Evolutionary conservation across 2,888 invertebrate species (phyloP), one percentile per base, ranked within the genome.

Genomic region (Matsumyia berberina): DNA sequence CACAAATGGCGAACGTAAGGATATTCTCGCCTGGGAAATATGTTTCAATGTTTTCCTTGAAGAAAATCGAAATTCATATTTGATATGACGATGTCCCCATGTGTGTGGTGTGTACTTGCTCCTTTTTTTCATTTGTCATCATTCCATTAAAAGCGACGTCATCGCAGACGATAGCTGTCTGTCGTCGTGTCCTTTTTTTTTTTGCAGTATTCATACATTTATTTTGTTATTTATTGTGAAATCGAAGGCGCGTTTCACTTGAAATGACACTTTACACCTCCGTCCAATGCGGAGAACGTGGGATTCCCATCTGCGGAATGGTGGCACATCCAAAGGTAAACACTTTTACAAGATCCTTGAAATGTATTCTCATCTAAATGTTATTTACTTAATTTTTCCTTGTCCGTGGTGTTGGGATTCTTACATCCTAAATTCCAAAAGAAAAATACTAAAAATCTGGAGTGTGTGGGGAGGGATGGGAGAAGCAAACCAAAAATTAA

Each of bases 281-380:
- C 53, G n/a, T 66, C 53, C 49, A 11, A 44, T 44, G 12, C 5
- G n/a, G 7, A 17, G 8, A 42, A 42, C n/a, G 31, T 17, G 12
- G 19, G n/a, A 55, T 44, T 39, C 29, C 39, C 39, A 39, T 44
- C 55, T 12, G 39, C 35, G n/a, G 62, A 57, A 42, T 29, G 46
- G 35, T 64, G 39, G 11, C 7, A 51, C 39, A 77, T 77, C 82
- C 72, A 67, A 78, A 42, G 31, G 79, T 12, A 85, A 85, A 85
- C 74, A 79, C 74, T 85, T 78, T 74, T 74, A 57, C 74, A 46
- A 64, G 62, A 70, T 79, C 58, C 79, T 85, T 64, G 69, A 79
- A 79, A 85, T 79, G 79, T 79, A 74, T 85, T 79, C 74, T 74
- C 73, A 79, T 79, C 74, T 85, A 85, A 85, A 85, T 74, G 79